A percentile compares a stretch with the other conserved stretches of the same genome.
Conservation (phyloP, 2,888 invertebrate species). For the Drosophila fulvimacula region DNA sequence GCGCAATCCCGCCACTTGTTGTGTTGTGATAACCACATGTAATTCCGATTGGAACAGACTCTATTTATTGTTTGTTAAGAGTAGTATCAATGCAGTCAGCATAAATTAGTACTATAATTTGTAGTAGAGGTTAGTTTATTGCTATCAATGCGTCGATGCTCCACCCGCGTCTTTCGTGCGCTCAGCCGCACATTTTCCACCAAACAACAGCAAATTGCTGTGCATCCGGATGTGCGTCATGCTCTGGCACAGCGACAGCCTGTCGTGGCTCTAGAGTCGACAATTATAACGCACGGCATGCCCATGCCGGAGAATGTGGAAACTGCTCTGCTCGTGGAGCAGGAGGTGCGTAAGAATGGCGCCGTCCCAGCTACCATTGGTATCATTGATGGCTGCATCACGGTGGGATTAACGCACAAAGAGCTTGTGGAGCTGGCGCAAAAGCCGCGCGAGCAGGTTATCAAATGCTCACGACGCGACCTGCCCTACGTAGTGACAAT, state of each 20-base stretch:
- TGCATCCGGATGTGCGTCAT: constrained; percentile 88
- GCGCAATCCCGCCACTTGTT: neutral
- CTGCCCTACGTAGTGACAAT: constrained; percentile 91
- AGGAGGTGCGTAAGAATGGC: constrained; percentile 90
- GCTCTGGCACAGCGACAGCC: constrained; percentile 89
- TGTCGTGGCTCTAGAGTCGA: constrained; percentile 97
- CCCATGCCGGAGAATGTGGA: constrained; percentile 95
- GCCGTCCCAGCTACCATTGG: constrained; percentile 97
- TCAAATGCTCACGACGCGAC: constrained; percentile 96
- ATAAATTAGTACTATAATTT: neutral
- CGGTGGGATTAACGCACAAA: constrained; percentile 89
- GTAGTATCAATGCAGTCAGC: constrained; percentile 4
- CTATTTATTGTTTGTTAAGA: neutral
- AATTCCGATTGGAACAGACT: neutral
- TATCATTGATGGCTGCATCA: constrained; percentile 92
- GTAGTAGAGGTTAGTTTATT: neutral
- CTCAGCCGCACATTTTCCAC: constrained; percentile 19
- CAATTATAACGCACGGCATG: constrained; percentile 99
- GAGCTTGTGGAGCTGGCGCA: constrained; percentile 89
- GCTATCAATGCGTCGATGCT: constrained; percentile 35
- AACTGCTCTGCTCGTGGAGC: constrained; percentile 92
- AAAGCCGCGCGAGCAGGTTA: constrained; percentile 71
- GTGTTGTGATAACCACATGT: constrained; percentile 12
- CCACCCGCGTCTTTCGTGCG: constrained; percentile 5
- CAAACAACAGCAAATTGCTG: constrained; percentile 77